Base-by-base conservation (phyloP, 2,113 vertebrate genomes). In the Penelope pileata region DNA sequence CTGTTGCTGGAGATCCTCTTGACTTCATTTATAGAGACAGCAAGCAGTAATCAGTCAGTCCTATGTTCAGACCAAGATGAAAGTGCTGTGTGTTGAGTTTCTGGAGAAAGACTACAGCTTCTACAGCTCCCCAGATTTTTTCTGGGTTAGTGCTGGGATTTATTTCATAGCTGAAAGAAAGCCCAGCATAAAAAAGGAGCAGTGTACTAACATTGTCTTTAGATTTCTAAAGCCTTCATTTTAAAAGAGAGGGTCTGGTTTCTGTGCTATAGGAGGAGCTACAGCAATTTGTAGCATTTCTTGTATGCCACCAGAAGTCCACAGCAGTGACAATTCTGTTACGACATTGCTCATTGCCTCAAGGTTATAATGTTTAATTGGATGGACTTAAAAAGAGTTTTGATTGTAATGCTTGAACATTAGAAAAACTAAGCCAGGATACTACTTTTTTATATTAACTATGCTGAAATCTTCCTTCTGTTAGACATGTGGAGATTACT, bases 231-330 rank as follows among this genome's bases (percentile, higher is more conserved):
- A 67, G 0, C 2, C 12, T 83, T 86, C 45, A 4, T 81, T 90
- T 88, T 58, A 19, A 77, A 86, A 80, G 29, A 64, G 8, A 19
- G 3, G 2, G 1, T 43, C 8, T 12, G 7, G 0, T 5, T 48
- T 75, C 88, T 62, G 59, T 32, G 1, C 30, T 54, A 63, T 88
- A 50, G 48, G 51, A 81, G 11, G 22, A 60, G 23, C 2, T 7
- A 56, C 19, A 79, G 9, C 5, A 85, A 30, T 54, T 68, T 54
- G 5, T 40, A 45, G 30, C 58, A 70, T 48, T 63, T 78, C 29
- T 83, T 18, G 6, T 68, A 83, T 86, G 34, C 8, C 21, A 45
- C 27, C 16, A 43, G 29, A 94, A 88, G 24, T 81, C 51, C 17
- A 67, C 34, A 32, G 16, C 14, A 56, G 54, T 62, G 36, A 38